Evolutionary conservation across 1,140 invertebrate genomes (phyloP).

Genomic region (Agrilus planipennis): DNA sequence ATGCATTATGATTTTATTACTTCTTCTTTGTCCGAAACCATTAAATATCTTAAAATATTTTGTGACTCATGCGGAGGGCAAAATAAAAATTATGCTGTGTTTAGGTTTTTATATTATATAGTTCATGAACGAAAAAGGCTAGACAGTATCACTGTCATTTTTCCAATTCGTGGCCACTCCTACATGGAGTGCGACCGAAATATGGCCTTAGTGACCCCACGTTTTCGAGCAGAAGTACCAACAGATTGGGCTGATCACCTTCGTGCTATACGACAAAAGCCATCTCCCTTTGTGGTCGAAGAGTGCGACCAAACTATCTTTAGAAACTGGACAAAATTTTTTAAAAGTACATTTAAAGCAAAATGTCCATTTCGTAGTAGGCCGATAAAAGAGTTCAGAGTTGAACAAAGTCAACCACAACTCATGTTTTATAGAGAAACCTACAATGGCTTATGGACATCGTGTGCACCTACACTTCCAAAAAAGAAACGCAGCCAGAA

Average conservation of each 20-base stretch:
- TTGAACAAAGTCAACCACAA: background rate
- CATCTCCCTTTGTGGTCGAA: slow-evolving; percentile 13
- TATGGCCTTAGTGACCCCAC: slow-evolving; percentile 19
- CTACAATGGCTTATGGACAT: background rate
- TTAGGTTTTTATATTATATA: slow-evolving; percentile 7
- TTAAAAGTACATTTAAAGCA: slow-evolving; percentile 1
- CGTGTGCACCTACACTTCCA: background rate
- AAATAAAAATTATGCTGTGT: slow-evolving; percentile 7
- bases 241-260: slow-evolving; percentile 13
- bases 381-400: slow-evolving; percentile 5
- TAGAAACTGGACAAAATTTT: background rate
- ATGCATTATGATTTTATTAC: slow-evolving; percentile 5
- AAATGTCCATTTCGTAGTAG: slow-evolving; percentile 10
- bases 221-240: slow-evolving; percentile 14
- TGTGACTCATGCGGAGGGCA: slow-evolving; percentile 5
- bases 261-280: slow-evolving; percentile 12
- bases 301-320: slow-evolving; percentile 2
- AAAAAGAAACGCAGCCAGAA: background rate
- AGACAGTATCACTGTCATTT: slow-evolving; percentile 12
- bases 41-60: slow-evolving; percentile 4
- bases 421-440: background rate
- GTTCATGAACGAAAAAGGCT: slow-evolving; percentile 8
- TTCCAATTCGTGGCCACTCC: slow-evolving; percentile 14
- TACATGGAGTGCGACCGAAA: slow-evolving; percentile 23
- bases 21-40: background rate